Conservation (phyloP, 2,797 vertebrate genomes). For the Neostethus bicornis region DNA sequence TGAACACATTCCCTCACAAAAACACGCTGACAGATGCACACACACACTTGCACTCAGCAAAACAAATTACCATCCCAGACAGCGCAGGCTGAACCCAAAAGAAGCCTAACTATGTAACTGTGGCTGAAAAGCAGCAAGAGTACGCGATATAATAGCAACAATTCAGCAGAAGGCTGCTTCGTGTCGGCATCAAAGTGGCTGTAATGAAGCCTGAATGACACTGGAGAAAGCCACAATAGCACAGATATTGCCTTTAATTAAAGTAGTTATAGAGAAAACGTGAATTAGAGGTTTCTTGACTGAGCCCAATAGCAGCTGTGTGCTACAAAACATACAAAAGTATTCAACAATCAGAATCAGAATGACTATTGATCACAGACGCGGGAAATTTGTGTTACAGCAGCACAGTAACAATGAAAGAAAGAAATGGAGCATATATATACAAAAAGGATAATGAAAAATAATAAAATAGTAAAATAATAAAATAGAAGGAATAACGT, state of each 20-base stretch:
- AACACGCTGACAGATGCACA: constrained; percentile 6
- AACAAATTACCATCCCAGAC: constrained; percentile 38
- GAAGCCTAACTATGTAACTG: constrained; percentile 59
- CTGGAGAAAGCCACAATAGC: constrained; percentile 68
- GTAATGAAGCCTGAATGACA: constrained; percentile 76
- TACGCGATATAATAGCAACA: constrained; percentile 63
- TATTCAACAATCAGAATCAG: no score
- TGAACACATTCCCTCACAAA: constrained; percentile 18
- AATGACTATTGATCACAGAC: no score
- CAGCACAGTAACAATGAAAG: no score
- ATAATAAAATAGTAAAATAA: no score
- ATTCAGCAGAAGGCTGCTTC: constrained; percentile 68
- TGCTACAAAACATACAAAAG: no score
- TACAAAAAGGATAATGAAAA: no score
- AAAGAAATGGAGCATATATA: no score
- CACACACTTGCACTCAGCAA: constrained; percentile 34
- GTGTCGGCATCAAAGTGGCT: constrained; percentile 78
- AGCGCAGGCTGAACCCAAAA: constrained; percentile 45
- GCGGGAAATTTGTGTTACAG: no score
- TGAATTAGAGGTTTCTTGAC: constrained; percentile 66
- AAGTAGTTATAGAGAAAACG: constrained; percentile 66
- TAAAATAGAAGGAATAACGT: no score
- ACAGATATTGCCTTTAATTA: constrained; percentile 74
- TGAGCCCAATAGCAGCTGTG: constrained; percentile 42
- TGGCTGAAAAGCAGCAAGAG: constrained; percentile 55